Base-by-base conservation (phyloP, 2,888 invertebrate species). In the Tromatobia lineatoria region DNA sequence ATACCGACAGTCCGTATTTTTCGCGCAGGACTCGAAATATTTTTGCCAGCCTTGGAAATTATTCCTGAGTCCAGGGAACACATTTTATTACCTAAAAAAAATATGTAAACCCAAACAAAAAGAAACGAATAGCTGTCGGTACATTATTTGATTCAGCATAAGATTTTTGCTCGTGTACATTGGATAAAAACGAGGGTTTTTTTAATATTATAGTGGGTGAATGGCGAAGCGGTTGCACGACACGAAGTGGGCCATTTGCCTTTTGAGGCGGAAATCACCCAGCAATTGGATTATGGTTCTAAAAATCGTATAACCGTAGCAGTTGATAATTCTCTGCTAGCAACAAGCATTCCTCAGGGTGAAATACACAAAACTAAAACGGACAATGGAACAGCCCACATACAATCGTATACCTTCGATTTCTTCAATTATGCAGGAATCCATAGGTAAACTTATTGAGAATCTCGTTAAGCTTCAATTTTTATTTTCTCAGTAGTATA, bases 341-440 rank as follows among this genome's bases (percentile, higher is more conserved):
- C 96, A 54, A 96, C 97, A 29, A 99, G 99, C 0, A 95, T 99
- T 50, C 99, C 99, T 0, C 99, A 99, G 93, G 99, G 99, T 29
- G 94, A 94, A 83, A 94, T 97, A 15, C 94, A 94, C 11, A 95
- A 96, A 90, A 93, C 95, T 64, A 88, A 94, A 42, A 95, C 95
- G 95, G 95, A 97, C 94, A 91, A 94, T 89, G 94, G 97, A 90
- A 91, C 96, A 88, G 94, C 94, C 87, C 95, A 96, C 87, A 94
- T 96, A 20, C 98, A 99, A 93, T 95, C 95, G 6, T 98, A 98
- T 90, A 96, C 97, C 29, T 99, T 99, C 93, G 99, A 99, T 93
- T 99, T 99, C 94, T 99, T 98, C 94, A 99, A 99, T 94, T 99
- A 99, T 93, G 99, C 99, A 18, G 99, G 99, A 8, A 99, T 99